These are phyloP conservation scores for Phrixothrix hirtus DNA, from an alignment of 2,888 invertebrate genomes.

Conservation along the genomic window DNA sequence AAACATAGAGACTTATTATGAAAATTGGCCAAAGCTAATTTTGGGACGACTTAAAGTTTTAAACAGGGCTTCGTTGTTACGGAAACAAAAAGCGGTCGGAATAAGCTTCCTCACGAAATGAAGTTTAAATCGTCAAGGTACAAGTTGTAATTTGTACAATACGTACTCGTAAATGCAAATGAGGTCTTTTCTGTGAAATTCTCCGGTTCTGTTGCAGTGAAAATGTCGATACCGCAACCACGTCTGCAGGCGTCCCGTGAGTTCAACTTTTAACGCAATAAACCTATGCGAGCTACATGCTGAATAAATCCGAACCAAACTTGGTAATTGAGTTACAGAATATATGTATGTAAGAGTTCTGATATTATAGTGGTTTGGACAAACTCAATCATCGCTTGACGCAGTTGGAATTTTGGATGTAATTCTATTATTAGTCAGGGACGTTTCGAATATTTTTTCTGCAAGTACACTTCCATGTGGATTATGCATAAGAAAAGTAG, in stretches of 20 bases:
- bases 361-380: constrained; percentile 26
- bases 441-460: background rate
- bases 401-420: constrained; percentile 13
- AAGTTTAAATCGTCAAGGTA: constrained; percentile 24
- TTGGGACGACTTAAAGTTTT: constrained; percentile 26
- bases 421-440: constrained; percentile 12
- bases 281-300: constrained; percentile 41
- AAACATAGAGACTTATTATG: constrained; percentile 21
- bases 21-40: constrained; percentile 31
- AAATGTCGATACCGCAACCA: constrained; percentile 24
- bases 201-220: constrained; percentile 18
- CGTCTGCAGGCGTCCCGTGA: constrained; percentile 22
- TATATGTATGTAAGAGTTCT: constrained; percentile 44
- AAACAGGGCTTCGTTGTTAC: constrained; percentile 15
- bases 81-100: constrained; percentile 14
- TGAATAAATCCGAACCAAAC: constrained; percentile 43
- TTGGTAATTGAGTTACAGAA: constrained; percentile 46
- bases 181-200: constrained; percentile 17
- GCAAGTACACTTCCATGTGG: too few species aligned
- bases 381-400: constrained; percentile 19
- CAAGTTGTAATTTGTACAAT: constrained; percentile 22
- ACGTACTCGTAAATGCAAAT: constrained; percentile 28
- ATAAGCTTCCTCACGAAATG: constrained; percentile 13
- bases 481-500: too few species aligned
- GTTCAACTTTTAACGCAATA: constrained; percentile 40